phyloP scores from a whole-genome alignment of 2,113 vertebrate species.

The Varanus salvator region DNA sequence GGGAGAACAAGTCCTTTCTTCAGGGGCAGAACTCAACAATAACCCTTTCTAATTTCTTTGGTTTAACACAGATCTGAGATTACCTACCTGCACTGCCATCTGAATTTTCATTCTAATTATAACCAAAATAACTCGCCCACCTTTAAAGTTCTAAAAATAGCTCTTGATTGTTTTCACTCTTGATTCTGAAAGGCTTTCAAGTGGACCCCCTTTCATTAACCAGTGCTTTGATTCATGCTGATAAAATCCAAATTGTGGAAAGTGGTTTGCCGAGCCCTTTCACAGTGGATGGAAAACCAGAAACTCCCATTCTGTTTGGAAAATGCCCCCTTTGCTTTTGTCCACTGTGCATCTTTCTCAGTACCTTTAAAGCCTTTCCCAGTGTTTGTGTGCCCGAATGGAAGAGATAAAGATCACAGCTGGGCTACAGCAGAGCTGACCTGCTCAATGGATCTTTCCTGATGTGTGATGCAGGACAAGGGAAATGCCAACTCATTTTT shows the following conservation, averaged over 20 bases:
- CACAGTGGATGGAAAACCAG: accelerated
- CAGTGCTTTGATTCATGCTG: conserved; percentile 35
- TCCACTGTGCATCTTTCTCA: conserved; percentile 16
- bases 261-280: conserved; percentile 29
- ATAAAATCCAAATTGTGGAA: conserved; percentile 25
- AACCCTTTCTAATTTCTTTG: neutral
- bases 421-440: neutral
- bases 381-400: neutral
- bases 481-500: neutral
- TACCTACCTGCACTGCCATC: conserved; percentile 53
- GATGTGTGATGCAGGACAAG: neutral
- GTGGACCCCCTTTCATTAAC: neutral
- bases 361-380: neutral
- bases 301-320: neutral
- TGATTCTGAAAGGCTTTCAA: conserved; percentile 37
- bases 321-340: conserved; percentile 32
- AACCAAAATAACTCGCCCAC: conserved; percentile 26
- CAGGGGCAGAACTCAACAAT: neutral
- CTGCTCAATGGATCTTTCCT: neutral
- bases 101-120: conserved; percentile 54
- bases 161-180: conserved; percentile 42
- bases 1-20: conserved; percentile 37
- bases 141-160: neutral
- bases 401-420: neutral
- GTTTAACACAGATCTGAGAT: conserved; percentile 54